Conservation (phyloP, 2,113 vertebrate genomes). For the Gavia stellata region DNA sequence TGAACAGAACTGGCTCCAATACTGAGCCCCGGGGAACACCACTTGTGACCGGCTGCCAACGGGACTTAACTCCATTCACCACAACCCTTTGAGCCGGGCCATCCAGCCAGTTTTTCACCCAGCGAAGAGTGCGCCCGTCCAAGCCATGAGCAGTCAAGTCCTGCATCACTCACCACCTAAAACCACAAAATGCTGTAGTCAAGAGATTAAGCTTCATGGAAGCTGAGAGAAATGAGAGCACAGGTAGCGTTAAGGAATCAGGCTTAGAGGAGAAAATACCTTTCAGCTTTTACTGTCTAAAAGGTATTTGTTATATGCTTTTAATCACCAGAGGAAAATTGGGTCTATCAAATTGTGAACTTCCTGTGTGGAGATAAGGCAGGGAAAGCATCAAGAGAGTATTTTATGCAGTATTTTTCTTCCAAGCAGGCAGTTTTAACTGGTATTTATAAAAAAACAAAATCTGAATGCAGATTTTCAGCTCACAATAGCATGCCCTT, state of each 20-base stretch:
- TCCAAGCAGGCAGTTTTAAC: not conserved
- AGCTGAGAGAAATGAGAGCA: not conserved
- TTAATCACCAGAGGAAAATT: not conserved
- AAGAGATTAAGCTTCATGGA: not conserved
- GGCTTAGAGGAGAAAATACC: not conserved
- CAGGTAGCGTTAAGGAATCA: not conserved
- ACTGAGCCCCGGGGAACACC: no score
- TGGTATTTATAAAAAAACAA: not conserved
- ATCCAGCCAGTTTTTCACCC: no score
- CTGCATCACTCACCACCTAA: not conserved
- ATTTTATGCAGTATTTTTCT: not conserved
- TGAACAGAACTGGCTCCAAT: no score
- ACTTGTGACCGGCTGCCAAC: no score
- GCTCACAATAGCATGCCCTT: not conserved
- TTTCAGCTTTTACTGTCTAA: not conserved
- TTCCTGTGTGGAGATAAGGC: not conserved
- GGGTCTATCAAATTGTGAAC: not conserved
- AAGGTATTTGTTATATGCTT: not conserved
- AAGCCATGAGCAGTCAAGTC: no score
- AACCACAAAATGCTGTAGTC: not conserved
- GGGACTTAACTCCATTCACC: no score
- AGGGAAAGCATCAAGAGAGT: not conserved
- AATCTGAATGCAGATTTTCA: not conserved
- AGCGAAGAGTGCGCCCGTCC: no score
- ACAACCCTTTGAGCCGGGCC: no score